Evolutionary conservation across 2,888 invertebrate species (phyloP), one percentile per base, ranked within the genome.

Genomic region (Tortrix viridana): DNA sequence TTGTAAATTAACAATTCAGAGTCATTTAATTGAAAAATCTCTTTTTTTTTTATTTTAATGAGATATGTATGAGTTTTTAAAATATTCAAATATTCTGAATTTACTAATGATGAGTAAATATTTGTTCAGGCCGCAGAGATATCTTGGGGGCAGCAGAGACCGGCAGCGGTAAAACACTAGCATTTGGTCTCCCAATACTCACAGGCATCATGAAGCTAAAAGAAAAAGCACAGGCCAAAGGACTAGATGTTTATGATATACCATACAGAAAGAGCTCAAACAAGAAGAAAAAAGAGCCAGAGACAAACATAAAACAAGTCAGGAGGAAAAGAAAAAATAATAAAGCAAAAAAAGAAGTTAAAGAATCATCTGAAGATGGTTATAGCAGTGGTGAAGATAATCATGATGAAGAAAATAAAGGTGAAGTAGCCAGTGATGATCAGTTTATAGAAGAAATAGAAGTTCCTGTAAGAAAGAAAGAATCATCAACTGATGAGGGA

Each of bases 71-170:
- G n/a, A n/a, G n/a, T n/a, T n/a, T n/a, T n/a, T n/a, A n/a, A n/a
- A n/a, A n/a, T n/a, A n/a, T n/a, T n/a, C n/a, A n/a, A n/a, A n/a
- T n/a, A n/a, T n/a, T n/a, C n/a, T n/a, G n/a, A n/a, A n/a, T n/a
- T n/a, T n/a, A 26, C 26, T 26, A 5, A 26, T 26, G 26, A 6
- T 2, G 4, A 4, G 2, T 2, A 2, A 2, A 22, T 32, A 32
- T 44, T 19, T 70, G 80, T 80, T 16, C 73, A 94, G 94, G 95
- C 44, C 94, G 95, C 52, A 94, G 96, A 86, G 99, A 99, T 85
- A 97, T 99, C 71, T 87, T 99, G 1, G 99, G 99, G n/a, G 99
- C 99, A 60, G 99, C 99, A 2, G 98, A 99, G 92, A 99, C 99
- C 0, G 99, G 99, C 0, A 99, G 98, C 86, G 99, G 99, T 0